Conservation (phyloP, 2,113 vertebrate species). For the Merops nubicus region DNA sequence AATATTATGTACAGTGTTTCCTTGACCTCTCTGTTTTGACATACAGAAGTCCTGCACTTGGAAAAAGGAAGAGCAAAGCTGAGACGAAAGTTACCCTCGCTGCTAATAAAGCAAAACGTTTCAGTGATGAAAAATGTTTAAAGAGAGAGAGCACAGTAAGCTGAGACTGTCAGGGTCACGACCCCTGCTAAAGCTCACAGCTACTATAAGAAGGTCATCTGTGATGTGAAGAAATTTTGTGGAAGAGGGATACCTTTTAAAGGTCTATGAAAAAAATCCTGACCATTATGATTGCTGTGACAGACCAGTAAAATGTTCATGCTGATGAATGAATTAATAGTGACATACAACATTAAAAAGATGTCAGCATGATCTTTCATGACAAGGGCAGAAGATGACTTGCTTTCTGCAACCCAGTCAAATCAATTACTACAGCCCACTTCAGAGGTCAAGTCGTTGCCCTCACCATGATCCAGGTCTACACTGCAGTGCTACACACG, state of each 20-base stretch:
- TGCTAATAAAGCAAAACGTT: neutral
- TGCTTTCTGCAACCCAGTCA: neutral
- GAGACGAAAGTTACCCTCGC: neutral
- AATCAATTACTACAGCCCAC: neutral
- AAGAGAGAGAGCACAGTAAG: neutral
- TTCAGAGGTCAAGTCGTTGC: neutral
- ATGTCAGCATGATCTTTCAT: neutral
- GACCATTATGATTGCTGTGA: neutral
- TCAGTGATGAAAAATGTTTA: neutral
- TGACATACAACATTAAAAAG: neutral
- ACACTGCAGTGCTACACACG: rapidly evolving
- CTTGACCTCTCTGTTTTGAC: neutral
- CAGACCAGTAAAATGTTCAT: neutral
- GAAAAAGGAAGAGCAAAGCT: neutral
- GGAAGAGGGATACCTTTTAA: neutral
- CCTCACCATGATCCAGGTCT: neutral
- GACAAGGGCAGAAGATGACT: neutral
- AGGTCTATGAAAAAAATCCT: neutral
- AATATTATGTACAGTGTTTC: neutral
- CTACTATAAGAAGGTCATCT: neutral
- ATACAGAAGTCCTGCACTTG: neutral
- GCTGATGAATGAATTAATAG: neutral
- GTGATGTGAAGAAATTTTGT: neutral
- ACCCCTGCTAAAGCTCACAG: neutral
- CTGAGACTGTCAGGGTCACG: neutral